Conservation (phyloP, 2,888 invertebrate species). For the Megastigmus dorsalis region DNA sequence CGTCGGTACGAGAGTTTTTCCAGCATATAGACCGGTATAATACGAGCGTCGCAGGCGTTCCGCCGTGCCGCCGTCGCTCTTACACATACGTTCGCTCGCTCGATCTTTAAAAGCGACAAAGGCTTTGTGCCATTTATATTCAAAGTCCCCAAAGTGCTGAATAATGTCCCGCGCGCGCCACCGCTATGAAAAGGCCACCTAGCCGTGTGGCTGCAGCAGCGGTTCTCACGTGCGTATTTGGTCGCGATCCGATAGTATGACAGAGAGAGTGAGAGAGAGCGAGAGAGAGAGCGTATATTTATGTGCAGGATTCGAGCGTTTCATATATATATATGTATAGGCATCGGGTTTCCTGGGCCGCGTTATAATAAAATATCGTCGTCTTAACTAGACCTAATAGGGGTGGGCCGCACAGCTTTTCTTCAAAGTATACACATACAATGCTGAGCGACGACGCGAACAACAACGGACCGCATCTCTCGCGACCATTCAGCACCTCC, state of each 20-base stretch:
- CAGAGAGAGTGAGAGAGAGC: not conserved
- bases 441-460: not conserved
- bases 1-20: slow-evolving; percentile 17
- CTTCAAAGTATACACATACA: slow-evolving; percentile 12
- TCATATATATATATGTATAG: too few species aligned
- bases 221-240: slow-evolving; percentile 8
- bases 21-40: too few species aligned
- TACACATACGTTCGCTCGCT: not conserved
- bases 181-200: slow-evolving; percentile 38
- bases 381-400: slow-evolving; percentile 50
- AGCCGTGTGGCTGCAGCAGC: not conserved
- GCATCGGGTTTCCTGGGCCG: slow-evolving; percentile 49
- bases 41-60: not conserved
- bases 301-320: too few species aligned
- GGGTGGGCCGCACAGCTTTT: slow-evolving; percentile 6
- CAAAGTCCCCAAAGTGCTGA: slow-evolving; percentile 53
- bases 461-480: not conserved
- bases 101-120: slow-evolving; percentile 51
- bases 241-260: slow-evolving; percentile 6
- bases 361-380: slow-evolving; percentile 45
- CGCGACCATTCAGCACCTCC: too few species aligned
- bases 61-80: too few species aligned
- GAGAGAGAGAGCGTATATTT: too few species aligned
- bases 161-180: slow-evolving; percentile 52
- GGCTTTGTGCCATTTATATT: slow-evolving; percentile 54